Evolutionary conservation across 2,888 invertebrate species (phyloP).

Genomic region (Zhuqinia jingwanae): DNA sequence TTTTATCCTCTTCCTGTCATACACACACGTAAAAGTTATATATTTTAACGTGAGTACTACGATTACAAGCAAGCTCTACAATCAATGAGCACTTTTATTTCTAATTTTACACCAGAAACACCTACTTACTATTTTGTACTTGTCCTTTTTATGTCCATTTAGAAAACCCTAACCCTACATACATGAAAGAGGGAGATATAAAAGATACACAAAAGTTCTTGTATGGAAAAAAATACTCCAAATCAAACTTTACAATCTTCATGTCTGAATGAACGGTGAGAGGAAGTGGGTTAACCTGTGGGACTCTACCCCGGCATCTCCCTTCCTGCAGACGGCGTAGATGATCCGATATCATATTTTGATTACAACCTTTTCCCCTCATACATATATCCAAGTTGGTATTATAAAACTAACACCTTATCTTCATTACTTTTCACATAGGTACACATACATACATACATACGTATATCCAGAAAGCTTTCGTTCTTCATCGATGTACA

Average conservation of each 20-base stretch:
- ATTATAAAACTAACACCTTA: too few species aligned
- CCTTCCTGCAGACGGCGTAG: slow-evolving; percentile 59
- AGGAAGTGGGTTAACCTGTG: slow-evolving; percentile 69
- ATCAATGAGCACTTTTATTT: slow-evolving; percentile 27
- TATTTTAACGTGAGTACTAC: neutral
- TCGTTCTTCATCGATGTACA: neutral
- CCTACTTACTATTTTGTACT: slow-evolving; percentile 48
- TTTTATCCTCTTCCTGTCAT: slow-evolving; percentile 20
- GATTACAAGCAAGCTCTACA: too few species aligned
- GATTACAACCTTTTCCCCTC: neutral
- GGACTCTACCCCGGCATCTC: slow-evolving; percentile 51
- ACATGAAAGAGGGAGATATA: neutral
- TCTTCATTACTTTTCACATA: neutral
- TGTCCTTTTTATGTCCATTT: slow-evolving; percentile 50
- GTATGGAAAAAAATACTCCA: slow-evolving; percentile 42
- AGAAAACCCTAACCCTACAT: slow-evolving; percentile 32
- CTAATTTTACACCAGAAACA: slow-evolving; percentile 60
- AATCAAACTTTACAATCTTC: slow-evolving; percentile 62
- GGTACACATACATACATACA: neutral
- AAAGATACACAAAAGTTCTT: slow-evolving; percentile 2
- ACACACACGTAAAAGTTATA: neutral
- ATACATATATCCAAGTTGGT: neutral
- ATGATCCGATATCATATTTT: slow-evolving; percentile 48
- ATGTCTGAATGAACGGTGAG: slow-evolving; percentile 62
- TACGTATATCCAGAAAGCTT: neutral